Evolutionary conservation across 2,888 invertebrate species (phyloP).

Genomic region (Tholera decimalis): DNA sequence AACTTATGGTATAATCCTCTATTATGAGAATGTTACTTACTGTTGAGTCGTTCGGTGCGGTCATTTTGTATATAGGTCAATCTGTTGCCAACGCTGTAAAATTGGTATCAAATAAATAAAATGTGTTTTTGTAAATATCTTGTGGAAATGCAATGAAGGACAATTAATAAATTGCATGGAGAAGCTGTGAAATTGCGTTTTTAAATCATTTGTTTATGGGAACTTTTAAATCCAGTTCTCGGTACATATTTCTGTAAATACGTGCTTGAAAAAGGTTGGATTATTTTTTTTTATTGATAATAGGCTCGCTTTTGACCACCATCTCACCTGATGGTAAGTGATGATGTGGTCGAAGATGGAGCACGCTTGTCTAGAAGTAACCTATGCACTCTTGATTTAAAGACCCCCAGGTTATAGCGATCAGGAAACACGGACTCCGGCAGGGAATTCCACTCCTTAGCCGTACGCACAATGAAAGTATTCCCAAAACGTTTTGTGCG

Average conservation of each 20-base stretch:
- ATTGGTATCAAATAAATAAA: conserved; percentile 17
- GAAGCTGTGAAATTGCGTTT: conserved; percentile 1
- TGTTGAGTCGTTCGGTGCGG: conserved; percentile 23
- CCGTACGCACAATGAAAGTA: too few relatives aligned
- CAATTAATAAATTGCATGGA: not conserved
- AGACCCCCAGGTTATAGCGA: too few relatives aligned
- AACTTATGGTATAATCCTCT: conserved; percentile 71
- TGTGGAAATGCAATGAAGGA: not conserved
- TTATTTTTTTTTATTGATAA: too few relatives aligned
- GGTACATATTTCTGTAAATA: conserved; percentile 13
- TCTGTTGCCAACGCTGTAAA: not conserved
- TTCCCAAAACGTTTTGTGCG: too few relatives aligned
- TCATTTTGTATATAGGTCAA: conserved; percentile 22
- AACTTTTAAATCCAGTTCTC: not conserved
- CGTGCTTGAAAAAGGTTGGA: not conserved
- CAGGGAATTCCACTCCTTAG: too few relatives aligned
- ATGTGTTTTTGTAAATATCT: not conserved
- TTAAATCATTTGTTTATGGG: not conserved
- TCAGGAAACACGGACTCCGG: too few relatives aligned
- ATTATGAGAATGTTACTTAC: conserved; percentile 40
- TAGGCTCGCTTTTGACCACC: too few relatives aligned
- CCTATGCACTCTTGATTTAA: too few relatives aligned
- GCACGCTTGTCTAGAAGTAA: too few relatives aligned
- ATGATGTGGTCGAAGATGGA: too few relatives aligned
- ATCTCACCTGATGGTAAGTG: too few relatives aligned